Evolutionary conservation across 2,888 invertebrate genomes (phyloP), one percentile per base, ranked within the genome.

Genomic region (Lasioglossum figueresi): DNA sequence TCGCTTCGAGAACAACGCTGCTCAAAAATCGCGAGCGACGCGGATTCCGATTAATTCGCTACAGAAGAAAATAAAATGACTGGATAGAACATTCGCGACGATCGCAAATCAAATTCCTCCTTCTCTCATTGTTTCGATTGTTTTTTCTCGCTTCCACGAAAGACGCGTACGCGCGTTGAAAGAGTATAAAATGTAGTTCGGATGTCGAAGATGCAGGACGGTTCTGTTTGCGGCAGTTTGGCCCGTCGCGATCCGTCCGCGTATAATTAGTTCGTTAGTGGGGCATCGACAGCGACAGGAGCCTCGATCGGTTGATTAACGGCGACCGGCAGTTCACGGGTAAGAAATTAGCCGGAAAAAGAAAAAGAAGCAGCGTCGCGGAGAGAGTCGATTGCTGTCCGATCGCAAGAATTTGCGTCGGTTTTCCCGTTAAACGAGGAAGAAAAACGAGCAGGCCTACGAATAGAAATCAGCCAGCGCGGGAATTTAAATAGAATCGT

Each of bases 401-500:
- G n/a, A 82, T 68, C 52, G 70, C 73, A 72, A 68, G 68, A 63
- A 63, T 48, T 34, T 16, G 59, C 59, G 43, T 45, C 66, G 79
- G 37, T 83, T 79, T 79, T 45, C n/a, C n/a, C 73, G 34, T 37
- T 43, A 34, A 78, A 71, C 74, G 73, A 76, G 31, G 16, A 31
- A 5, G 6, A 59, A 27, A 52, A 59, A 4, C 59, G 31, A 31
- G 59, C 59, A 52, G 79, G 79, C 79, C 73, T 76, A 66, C 52
- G 70, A 71, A 43, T 52, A 40, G 12, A 68, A 37, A 40, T 83
- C 68, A 68, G 81, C 74, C 80, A 43, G 77, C 77, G 79, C 59
- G 59, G 71, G 75, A 80, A 40, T 76, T 79, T 56, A 34, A 88
- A 82, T 82, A 40, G 74, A 88, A 79, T 79, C 40, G 40, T 84